A percentile compares a stretch with the other conserved stretches of the same genome.
Evolutionary conservation across 2,888 invertebrate species (phyloP).

Genomic region (Troides oblongomaculatus): DNA sequence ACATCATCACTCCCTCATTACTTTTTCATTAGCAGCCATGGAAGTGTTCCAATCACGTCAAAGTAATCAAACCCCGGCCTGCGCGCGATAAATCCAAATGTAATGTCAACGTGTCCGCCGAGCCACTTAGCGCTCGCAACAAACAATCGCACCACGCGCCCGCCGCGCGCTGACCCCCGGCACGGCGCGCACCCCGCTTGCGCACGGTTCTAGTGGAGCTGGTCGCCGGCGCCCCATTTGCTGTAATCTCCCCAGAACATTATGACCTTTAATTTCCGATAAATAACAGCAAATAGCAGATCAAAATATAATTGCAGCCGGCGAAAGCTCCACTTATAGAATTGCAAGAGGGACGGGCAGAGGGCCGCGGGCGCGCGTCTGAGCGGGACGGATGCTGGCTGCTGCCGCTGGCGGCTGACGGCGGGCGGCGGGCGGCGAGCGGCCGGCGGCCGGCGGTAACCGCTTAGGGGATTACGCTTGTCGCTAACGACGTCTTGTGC

Average conservation of each 20-base stretch:
- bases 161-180: conserved; percentile 8
- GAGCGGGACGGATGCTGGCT: conserved; percentile 37
- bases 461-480: conserved; percentile 51
- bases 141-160: conserved; percentile 36
- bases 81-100: conserved; percentile 31
- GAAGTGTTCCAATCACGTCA: too few species aligned
- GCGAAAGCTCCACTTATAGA: conserved; percentile 51
- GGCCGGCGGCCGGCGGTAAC: conserved; percentile 37
- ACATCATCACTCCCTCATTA: too few species aligned
- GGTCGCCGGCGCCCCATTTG: conserved; percentile 22
- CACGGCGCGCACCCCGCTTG: not conserved
- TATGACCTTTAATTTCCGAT: conserved; percentile 15
- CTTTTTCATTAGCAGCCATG: too few species aligned
- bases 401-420: conserved; percentile 39
- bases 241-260: conserved; percentile 31
- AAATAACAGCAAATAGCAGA: conserved; percentile 18
- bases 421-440: conserved; percentile 31
- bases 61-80: too few species aligned
- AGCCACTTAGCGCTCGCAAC: conserved; percentile 31
- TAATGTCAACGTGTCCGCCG: conserved; percentile 35
- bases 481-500: conserved; percentile 53
- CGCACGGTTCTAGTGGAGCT: conserved; percentile 8
- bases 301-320: conserved; percentile 30
- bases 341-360: conserved; percentile 52
- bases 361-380: conserved; percentile 30